phyloP scores from a whole-genome alignment of 2,797 vertebrate genomes.

The Microcaecilia unicolor region DNA sequence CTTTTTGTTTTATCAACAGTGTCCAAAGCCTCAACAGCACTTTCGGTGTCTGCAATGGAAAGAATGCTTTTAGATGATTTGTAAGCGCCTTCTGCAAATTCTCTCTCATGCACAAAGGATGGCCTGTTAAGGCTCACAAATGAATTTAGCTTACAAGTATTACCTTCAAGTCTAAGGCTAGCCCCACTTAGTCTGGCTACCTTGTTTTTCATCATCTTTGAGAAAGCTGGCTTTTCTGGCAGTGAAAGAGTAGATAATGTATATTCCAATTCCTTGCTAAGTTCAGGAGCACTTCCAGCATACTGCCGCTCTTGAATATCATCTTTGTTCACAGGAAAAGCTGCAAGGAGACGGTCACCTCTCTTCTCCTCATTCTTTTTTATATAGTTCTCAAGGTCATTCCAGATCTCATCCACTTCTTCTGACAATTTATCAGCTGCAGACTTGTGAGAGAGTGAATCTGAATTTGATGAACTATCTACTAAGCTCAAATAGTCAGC shows the following conservation, averaged over 20 bases:
- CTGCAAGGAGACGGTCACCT: slow-evolving; percentile 78
- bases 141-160: slow-evolving; percentile 36
- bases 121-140: slow-evolving; percentile 38
- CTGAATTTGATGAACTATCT: slow-evolving; percentile 60
- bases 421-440: slow-evolving; percentile 77
- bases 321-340: slow-evolving; percentile 78
- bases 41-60: slow-evolving; percentile 37
- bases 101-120: slow-evolving; percentile 63
- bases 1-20: slow-evolving; percentile 76
- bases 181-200: slow-evolving; percentile 63
- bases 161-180: slow-evolving; percentile 63
- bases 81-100: slow-evolving; percentile 57
- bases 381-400: slow-evolving; percentile 95
- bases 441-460: slow-evolving; percentile 55
- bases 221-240: slow-evolving; percentile 62
- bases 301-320: slow-evolving; percentile 53
- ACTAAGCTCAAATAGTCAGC: slow-evolving; percentile 53
- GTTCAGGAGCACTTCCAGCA: slow-evolving; percentile 22
- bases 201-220: slow-evolving; percentile 58
- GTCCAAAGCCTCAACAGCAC: slow-evolving; percentile 57
- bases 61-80: slow-evolving; percentile 58
- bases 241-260: slow-evolving; percentile 35
- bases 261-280: slow-evolving; percentile 29
- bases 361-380: slow-evolving; percentile 88
- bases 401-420: slow-evolving; percentile 94